phyloP scores from a whole-genome alignment of 2,888 invertebrate genomes.

The Beris morrisii region DNA sequence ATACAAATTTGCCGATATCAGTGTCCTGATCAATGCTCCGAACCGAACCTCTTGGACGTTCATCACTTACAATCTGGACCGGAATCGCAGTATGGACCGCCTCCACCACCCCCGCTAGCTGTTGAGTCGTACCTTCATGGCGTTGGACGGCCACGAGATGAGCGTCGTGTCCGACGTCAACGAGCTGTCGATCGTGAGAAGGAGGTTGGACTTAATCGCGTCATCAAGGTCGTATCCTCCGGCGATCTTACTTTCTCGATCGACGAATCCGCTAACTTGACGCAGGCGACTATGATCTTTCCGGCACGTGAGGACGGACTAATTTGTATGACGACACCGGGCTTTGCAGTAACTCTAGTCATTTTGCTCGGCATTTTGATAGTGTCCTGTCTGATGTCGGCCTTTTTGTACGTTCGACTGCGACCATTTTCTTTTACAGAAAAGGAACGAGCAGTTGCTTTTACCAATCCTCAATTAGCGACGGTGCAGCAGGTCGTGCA shows the following conservation, averaged over 20 bases:
- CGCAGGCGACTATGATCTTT: conserved; percentile 69
- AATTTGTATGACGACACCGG: conserved; percentile 94
- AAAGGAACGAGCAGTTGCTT: conserved; percentile 54
- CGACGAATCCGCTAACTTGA: conserved; percentile 66
- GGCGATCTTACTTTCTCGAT: conserved; percentile 85
- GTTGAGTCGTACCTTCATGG: conserved; percentile 68
- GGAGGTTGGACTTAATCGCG: conserved; percentile 84
- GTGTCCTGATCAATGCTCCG: conserved; percentile 90
- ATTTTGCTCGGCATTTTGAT: conserved; percentile 80
- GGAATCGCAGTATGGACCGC: conserved; percentile 71
- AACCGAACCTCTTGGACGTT: conserved; percentile 63
- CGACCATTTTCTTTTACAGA: conserved; percentile 66
- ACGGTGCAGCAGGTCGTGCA: conserved; percentile 32
- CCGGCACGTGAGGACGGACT: conserved; percentile 70
- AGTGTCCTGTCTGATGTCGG: conserved; percentile 82
- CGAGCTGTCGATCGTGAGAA: conserved; percentile 71
- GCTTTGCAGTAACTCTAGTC: conserved; percentile 84
- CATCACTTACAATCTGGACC: conserved; percentile 60
- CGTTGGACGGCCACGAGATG: conserved; percentile 62
- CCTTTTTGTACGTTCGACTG: conserved; percentile 80
- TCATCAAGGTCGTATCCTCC: conserved; percentile 88
- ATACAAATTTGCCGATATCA: conserved; percentile 92
- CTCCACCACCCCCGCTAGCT: conserved; percentile 58
- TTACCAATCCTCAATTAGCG: conserved; percentile 41
- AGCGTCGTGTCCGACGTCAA: conserved; percentile 69